Evolutionary conservation across 2,888 invertebrate species (phyloP).

Genomic region (Drosophila leonis): DNA sequence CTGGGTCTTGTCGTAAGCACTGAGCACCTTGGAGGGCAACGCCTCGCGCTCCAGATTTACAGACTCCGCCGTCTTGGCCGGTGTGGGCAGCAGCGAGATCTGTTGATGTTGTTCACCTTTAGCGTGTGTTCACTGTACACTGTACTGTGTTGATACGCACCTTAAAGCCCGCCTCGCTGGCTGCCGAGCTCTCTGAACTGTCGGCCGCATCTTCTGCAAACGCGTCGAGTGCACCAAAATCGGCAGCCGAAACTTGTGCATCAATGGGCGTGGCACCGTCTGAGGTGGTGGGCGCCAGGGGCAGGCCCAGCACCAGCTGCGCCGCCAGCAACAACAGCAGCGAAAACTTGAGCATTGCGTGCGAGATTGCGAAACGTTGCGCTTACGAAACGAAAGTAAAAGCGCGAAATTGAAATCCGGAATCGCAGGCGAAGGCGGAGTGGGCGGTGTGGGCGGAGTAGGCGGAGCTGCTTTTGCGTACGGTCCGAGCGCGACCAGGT

Average conservation of each 20-base stretch:
- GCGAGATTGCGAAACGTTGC: constrained; percentile 38
- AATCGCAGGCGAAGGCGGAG: not conserved
- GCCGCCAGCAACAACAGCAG: constrained; percentile 24
- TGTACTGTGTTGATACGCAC: constrained; percentile 39
- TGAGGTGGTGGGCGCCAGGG: constrained; percentile 65
- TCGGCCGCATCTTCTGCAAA: constrained; percentile 64
- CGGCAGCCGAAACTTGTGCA: constrained; percentile 70
- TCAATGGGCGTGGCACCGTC: constrained; percentile 76
- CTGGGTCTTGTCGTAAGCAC: constrained; percentile 82
- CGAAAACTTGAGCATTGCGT: constrained; percentile 18
- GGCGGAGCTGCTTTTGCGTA: constrained; percentile 12
- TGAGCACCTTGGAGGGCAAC: constrained; percentile 81
- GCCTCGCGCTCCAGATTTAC: constrained; percentile 84
- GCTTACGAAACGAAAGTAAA: constrained; percentile 49
- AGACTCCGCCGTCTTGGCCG: constrained; percentile 81
- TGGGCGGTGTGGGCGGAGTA: not conserved
- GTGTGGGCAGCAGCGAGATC: constrained; percentile 74
- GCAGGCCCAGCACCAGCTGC: constrained; percentile 26
- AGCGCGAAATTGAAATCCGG: constrained; percentile 16
- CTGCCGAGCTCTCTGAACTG: constrained; percentile 35
- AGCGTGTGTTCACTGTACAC: not conserved
- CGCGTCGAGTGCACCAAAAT: constrained; percentile 66
- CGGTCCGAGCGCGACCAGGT: constrained; percentile 55
- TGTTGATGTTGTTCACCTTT: constrained; percentile 16
- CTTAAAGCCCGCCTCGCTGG: constrained; percentile 70